These are phyloP conservation scores for Ctenosaura bakeri DNA, from an alignment of 2,797 vertebrate species.

Conservation along the genomic window DNA sequence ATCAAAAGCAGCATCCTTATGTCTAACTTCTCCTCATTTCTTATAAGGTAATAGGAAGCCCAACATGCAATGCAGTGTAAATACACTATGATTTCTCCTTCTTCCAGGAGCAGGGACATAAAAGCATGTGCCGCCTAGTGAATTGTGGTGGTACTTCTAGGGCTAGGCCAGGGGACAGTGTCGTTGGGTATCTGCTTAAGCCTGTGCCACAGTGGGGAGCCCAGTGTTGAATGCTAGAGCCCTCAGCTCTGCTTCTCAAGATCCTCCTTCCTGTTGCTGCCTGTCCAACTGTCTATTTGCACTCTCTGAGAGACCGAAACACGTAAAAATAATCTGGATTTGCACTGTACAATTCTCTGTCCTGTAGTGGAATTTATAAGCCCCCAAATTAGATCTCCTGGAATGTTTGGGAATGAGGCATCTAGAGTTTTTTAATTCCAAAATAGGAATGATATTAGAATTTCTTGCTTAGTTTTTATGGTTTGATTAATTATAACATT, in stretches of 20 bases:
- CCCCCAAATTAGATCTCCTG: neutral
- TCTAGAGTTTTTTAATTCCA: constrained; percentile 1
- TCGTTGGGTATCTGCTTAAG: neutral
- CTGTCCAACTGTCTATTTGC: neutral
- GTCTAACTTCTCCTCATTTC: neutral
- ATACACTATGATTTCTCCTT: too few relatives aligned
- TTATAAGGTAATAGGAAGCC: too few relatives aligned
- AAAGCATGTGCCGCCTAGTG: neutral
- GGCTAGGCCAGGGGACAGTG: neutral
- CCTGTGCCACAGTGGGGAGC: neutral
- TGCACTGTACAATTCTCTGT: neutral
- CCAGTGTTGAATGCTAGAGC: too few relatives aligned
- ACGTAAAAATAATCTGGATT: neutral
- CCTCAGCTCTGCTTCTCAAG: too few relatives aligned
- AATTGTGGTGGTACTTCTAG: neutral
- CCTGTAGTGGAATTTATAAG: neutral
- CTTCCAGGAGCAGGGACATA: too few relatives aligned
- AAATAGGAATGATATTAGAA: constrained; percentile 25
- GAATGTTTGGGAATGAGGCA: neutral
- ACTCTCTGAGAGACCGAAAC: neutral
- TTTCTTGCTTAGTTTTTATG: neutral
- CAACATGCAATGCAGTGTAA: too few relatives aligned
- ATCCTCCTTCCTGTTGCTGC: neutral
- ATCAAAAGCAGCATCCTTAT: too few relatives aligned
- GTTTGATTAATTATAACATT: constrained; percentile 48